Evolutionary conservation across 2,113 vertebrate species (phyloP).

Genomic region (Tricholaema leucomelas): DNA sequence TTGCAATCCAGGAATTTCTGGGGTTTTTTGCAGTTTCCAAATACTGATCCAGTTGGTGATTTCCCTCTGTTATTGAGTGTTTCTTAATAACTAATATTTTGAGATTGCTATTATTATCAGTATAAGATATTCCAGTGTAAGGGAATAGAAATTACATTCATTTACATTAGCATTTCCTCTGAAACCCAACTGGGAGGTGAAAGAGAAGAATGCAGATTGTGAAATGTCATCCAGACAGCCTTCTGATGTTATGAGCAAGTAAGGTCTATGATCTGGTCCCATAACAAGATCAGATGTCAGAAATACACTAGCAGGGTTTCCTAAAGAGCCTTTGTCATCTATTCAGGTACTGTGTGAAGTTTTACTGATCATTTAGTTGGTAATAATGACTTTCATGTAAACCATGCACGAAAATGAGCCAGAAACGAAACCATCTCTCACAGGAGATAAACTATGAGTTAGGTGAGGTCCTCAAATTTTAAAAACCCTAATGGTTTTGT

Average conservation of each 20-base stretch:
- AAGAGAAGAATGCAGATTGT: background rate
- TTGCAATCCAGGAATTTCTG: background rate
- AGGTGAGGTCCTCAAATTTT: background rate
- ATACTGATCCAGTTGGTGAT: background rate
- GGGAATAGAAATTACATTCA: background rate
- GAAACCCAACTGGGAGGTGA: background rate
- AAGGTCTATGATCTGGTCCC: background rate
- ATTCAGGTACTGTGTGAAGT: background rate
- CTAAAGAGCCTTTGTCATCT: background rate
- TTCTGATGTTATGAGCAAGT: background rate
- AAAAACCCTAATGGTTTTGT: background rate
- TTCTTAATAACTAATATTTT: background rate
- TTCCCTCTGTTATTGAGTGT: background rate
- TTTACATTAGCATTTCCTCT: background rate
- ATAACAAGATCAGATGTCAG: background rate
- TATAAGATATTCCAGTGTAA: background rate
- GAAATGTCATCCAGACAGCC: background rate
- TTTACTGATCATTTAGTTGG: background rate
- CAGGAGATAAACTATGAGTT: background rate
- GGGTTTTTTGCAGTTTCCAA: background rate
- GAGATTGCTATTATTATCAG: background rate
- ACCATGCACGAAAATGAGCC: background rate
- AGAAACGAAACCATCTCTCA: background rate
- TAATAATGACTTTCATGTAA: background rate
- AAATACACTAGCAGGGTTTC: background rate